These are phyloP conservation scores for Falcunculus frontatus DNA, from an alignment of 2,113 vertebrate genomes.

Conservation along the genomic window DNA sequence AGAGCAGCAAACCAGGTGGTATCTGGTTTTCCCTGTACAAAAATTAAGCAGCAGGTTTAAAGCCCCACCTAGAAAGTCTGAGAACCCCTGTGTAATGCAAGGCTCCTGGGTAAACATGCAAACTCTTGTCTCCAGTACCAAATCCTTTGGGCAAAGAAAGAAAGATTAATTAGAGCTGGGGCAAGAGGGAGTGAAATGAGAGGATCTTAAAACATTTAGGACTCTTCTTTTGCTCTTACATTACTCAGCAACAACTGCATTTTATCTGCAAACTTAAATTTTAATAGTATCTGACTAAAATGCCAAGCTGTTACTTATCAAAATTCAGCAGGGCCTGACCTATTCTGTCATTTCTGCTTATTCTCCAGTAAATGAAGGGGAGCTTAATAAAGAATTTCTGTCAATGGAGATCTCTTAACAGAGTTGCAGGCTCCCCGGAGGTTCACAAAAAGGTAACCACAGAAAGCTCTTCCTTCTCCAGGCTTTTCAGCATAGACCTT, in stretches of 20 bases:
- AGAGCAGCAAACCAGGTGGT: background rate
- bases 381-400: background rate
- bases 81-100: background rate
- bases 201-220: background rate
- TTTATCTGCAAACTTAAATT: slow-evolving; percentile 15
- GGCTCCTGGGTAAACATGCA: background rate
- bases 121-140: background rate
- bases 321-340: slow-evolving; percentile 21
- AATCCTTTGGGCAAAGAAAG: background rate
- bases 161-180: background rate
- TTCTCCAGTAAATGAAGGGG: background rate
- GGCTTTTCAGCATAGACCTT: background rate
- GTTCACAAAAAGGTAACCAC: slow-evolving; percentile 21
- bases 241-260: slow-evolving; percentile 7
- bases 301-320: slow-evolving; percentile 8
- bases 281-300: slow-evolving; percentile 25
- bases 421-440: background rate
- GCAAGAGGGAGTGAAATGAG: background rate
- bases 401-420: background rate
- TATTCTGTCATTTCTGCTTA: background rate
- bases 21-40: background rate
- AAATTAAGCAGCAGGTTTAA: background rate
- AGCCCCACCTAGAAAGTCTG: background rate
- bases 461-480: background rate
- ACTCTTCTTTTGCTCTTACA: background rate